Evolutionary conservation across 2,113 vertebrate genomes (phyloP).

Genomic region (Beaufortia kweichowensis): DNA sequence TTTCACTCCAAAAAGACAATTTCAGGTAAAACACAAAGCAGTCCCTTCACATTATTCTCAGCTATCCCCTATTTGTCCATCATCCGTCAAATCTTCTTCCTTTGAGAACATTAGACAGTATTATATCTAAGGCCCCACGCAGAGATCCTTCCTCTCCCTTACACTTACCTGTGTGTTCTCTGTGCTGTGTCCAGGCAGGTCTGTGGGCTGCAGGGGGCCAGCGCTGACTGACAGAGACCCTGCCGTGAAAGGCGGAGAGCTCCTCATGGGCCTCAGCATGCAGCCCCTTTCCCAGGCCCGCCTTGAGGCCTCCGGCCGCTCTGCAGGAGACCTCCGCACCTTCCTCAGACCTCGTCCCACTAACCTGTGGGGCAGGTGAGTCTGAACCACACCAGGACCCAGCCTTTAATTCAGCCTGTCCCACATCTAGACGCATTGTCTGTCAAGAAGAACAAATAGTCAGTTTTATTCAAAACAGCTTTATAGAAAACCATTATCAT

Average conservation of each 20-base stretch:
- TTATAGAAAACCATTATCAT: no score
- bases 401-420: constrained; percentile 65
- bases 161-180: constrained; percentile 57
- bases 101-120: constrained; percentile 30
- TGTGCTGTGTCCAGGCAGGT: constrained; percentile 51
- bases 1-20: neutral
- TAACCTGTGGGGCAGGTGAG: constrained; percentile 60
- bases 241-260: constrained; percentile 58
- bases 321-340: constrained; percentile 38
- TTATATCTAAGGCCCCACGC: constrained; percentile 27
- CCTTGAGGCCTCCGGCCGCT: constrained; percentile 60
- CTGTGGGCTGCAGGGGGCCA: constrained; percentile 52
- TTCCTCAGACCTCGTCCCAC: constrained; percentile 49
- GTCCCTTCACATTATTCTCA: constrained; percentile 9
- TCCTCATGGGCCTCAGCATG: constrained; percentile 56
- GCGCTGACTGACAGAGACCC: constrained; percentile 44
- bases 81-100: constrained; percentile 18
- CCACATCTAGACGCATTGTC: constrained; percentile 19
- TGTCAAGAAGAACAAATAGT: neutral
- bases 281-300: constrained; percentile 54
- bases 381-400: constrained; percentile 49
- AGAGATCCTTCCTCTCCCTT: constrained; percentile 25
- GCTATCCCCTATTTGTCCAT: constrained; percentile 13
- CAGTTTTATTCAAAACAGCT: neutral
- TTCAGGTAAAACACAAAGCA: neutral